phyloP scores from a whole-genome alignment of 2,113 vertebrate species.

The Pseudois nayaur region DNA sequence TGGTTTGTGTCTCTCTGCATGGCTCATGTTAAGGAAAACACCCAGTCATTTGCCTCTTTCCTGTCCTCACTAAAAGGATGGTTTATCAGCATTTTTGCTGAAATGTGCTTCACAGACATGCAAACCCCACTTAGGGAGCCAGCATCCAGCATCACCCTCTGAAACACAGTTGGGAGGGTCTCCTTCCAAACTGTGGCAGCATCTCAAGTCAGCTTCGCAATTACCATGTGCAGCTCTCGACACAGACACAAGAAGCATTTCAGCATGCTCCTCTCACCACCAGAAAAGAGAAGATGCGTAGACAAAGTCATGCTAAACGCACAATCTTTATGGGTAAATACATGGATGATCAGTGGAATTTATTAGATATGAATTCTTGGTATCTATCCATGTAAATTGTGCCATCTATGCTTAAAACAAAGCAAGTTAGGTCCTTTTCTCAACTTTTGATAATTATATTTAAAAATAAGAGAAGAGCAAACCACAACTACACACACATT shows the following conservation, averaged over 20 bases:
- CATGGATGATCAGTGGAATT: not conserved
- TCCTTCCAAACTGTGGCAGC: not conserved
- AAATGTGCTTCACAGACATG: not conserved
- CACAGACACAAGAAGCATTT: not conserved
- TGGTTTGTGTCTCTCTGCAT: not conserved
- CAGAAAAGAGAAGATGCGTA: not conserved
- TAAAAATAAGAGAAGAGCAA: not conserved
- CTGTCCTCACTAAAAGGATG: not conserved
- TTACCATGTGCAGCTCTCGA: not conserved
- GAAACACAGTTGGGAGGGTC: not conserved
- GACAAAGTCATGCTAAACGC: not conserved
- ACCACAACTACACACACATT: not conserved
- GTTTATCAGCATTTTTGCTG: not conserved
- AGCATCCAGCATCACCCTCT: not conserved
- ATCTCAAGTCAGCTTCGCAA: not conserved
- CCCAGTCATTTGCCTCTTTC: not conserved
- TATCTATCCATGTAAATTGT: not conserved
- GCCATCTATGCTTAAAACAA: not conserved
- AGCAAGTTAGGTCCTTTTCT: not conserved
- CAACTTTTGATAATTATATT: not conserved
- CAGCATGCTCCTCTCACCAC: not conserved
- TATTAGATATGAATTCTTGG: not conserved
- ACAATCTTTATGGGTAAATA: not conserved
- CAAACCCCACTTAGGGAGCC: not conserved
- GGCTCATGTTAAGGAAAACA: not conserved